Evolutionary conservation across 2,888 invertebrate genomes (phyloP), one percentile per base, ranked within the genome.

Genomic region (Monochamus alternatus): DNA sequence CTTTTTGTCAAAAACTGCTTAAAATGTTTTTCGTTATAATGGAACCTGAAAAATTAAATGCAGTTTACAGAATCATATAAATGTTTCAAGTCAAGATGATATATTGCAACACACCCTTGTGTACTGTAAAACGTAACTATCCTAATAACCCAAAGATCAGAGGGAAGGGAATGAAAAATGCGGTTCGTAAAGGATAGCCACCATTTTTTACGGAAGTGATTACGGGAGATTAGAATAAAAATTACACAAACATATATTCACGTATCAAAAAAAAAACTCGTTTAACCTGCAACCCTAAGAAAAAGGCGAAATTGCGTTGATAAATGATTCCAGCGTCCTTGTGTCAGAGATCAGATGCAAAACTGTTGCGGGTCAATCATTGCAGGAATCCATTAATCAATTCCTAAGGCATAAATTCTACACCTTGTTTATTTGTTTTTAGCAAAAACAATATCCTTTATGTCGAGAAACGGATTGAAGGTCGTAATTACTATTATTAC

Each of bases 321-420:
- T 81, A 81, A 82, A 84, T 83, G 80, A 80, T 79, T 75, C 78
- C 69, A 78, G 79, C 81, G 80, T 78, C 81, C 80, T 77, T 81
- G 60, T 81, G 84, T 81, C 82, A 81, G 81, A 82, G 83, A 78
- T 84, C 82, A 80, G 78, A 84, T 84, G 84, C 83, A 83, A 84
- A 84, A 83, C 81, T 82, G 77, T 77, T 79, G 74, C 74, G 81
- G 83, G 84, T 83, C 84, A 84, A 82, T 81, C 81, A 80, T 73
- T 81, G 75, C 80, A 75, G 74, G 79, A 75, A 75, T 62, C 80
- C 81, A 84, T 84, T 83, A 83, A 83, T 84, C 84, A 84, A 76
- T 70, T 75, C 65, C 73, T 59, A 58, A 64, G 63, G 30, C 75
- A 74, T 77, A 72, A 77, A 75, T 78, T 63, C 73, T 62, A 73